Percentiles rank a stretch among this genome's conserved stretches.
Conservation (phyloP, 1,140 invertebrate genomes). For the Pissodes strobi region DNA sequence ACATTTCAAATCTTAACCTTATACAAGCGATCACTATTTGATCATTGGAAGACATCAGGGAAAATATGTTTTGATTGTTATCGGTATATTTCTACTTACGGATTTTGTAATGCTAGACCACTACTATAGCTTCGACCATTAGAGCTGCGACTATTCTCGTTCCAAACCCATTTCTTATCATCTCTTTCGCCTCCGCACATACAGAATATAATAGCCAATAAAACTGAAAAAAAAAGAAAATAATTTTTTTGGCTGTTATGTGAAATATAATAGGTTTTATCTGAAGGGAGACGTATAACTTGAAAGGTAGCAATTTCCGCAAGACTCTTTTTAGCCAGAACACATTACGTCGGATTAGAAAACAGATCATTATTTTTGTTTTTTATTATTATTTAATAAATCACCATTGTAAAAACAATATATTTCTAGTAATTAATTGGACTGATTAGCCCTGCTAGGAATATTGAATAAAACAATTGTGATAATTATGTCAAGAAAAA, state of each 20-base stretch:
- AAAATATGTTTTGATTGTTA: too few species aligned
- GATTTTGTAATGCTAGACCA: slow-evolving; percentile 16
- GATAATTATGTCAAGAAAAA: too few species aligned
- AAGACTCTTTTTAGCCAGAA: background rate
- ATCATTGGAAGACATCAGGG: too few species aligned
- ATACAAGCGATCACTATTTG: too few species aligned
- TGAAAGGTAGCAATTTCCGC: background rate
- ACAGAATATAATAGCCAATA: slow-evolving; percentile 1
- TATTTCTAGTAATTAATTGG: too few species aligned
- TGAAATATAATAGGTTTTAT: background rate
- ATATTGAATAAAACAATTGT: too few species aligned
- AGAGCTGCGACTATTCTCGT: slow-evolving; percentile 40
- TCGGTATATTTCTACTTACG: slow-evolving; percentile 20
- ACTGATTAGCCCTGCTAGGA: too few species aligned
- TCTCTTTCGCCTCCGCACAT: slow-evolving; percentile 26
- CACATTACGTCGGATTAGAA: background rate
- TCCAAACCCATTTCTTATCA: slow-evolving; percentile 56
- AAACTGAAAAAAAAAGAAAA: slow-evolving; percentile 14
- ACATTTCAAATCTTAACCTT: too few species aligned
- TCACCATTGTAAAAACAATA: too few species aligned
- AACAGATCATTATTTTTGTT: background rate
- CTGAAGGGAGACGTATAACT: background rate
- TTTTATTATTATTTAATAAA: too few species aligned
- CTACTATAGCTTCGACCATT: slow-evolving; percentile 15
- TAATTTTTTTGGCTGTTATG: background rate